phyloP scores from a whole-genome alignment of 2,797 vertebrate species.

The Paguma larvata region DNA sequence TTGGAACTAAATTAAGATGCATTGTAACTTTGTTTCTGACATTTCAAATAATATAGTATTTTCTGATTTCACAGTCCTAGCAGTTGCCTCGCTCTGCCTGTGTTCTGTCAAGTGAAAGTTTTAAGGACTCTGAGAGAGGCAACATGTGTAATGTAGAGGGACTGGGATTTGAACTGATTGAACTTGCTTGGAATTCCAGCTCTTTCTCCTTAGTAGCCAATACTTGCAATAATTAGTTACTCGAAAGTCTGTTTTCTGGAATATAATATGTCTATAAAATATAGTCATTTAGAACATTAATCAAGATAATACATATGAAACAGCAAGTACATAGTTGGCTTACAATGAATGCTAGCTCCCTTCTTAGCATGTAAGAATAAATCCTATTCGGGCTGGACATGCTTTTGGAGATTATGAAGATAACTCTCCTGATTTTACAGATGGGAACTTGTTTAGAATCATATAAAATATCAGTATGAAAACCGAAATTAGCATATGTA shows the following conservation, averaged over 20 bases:
- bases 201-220: not conserved
- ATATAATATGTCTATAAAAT: conserved; percentile 39
- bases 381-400: not conserved
- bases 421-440: not conserved
- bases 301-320: conserved; percentile 46
- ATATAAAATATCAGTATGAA: conserved; percentile 22
- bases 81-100: not conserved
- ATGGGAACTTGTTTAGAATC: not conserved
- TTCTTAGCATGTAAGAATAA: not conserved
- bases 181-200: not conserved
- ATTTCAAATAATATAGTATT: conserved; percentile 47
- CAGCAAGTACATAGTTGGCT: not conserved
- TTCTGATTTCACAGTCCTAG: conserved; percentile 29
- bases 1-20: conserved; percentile 47
- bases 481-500: not conserved
- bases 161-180: conserved; percentile 26
- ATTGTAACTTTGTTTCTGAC: conserved; percentile 43
- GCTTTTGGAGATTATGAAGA: conserved; percentile 23
- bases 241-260: not conserved
- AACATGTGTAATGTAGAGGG: not conserved
- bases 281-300: not conserved
- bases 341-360: not conserved
- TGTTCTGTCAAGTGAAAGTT: conserved; percentile 19
- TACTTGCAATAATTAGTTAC: not conserved
- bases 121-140: not conserved